These are phyloP conservation scores for Holacanthella duospinosa DNA, from an alignment of 2,888 invertebrate genomes.

Conservation along the genomic window DNA sequence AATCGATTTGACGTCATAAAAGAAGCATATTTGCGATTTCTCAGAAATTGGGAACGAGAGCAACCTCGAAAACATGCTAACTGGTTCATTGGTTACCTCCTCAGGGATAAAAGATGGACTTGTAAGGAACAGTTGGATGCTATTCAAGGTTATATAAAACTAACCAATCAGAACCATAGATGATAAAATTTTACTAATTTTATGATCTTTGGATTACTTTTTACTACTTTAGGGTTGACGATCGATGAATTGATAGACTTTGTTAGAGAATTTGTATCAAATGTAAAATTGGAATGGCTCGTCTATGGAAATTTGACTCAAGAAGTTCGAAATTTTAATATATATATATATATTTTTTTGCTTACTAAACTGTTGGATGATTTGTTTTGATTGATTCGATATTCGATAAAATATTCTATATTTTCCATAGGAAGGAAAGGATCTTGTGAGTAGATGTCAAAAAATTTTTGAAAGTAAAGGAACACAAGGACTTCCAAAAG, in stretches of 20 bases:
- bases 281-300: constrained; percentile 76
- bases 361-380: neutral
- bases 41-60: constrained; percentile 85
- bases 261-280: constrained; percentile 65
- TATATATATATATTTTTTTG: too few relatives aligned
- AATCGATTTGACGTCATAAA: constrained; percentile 73
- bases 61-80: constrained; percentile 58
- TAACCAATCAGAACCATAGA: constrained; percentile 29
- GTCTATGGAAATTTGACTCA: constrained; percentile 78
- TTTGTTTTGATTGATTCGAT: neutral
- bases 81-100: constrained; percentile 68
- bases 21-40: constrained; percentile 59
- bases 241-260: constrained; percentile 65
- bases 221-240: constrained; percentile 55
- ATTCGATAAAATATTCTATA: neutral
- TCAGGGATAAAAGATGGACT: constrained; percentile 79
- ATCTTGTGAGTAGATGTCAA: constrained; percentile 50
- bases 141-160: constrained; percentile 67
- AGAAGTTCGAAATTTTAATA: constrained; percentile 45
- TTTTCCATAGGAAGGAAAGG: constrained; percentile 51
- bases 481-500: constrained; percentile 60
- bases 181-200: neutral
- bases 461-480: constrained; percentile 38
- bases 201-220: neutral
- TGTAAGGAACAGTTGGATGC: constrained; percentile 74